Conservation (phyloP, 2,113 vertebrate species). For the Dasypus novemcinctus region DNA sequence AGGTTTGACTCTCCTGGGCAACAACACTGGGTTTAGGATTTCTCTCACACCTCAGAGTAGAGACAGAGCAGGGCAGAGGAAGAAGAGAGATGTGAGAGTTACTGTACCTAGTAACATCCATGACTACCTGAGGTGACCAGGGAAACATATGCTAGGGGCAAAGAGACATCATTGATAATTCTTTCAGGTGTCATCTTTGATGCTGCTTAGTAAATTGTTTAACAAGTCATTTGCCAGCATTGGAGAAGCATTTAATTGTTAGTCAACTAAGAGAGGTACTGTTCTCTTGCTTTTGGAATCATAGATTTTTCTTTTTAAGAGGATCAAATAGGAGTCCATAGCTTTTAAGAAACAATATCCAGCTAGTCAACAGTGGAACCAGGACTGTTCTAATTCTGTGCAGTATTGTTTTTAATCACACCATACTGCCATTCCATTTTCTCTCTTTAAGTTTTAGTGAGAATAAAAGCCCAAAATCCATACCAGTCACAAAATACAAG, state of each 20-base stretch:
- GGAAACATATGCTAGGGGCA: not conserved
- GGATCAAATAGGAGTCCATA: not conserved
- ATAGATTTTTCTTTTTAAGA: not conserved
- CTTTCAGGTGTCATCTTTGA: not conserved
- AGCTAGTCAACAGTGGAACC: not conserved
- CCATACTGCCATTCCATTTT: not conserved
- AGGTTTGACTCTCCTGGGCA: not conserved
- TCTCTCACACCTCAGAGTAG: not conserved
- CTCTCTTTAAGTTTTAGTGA: constrained; percentile 24
- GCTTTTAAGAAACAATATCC: not conserved
- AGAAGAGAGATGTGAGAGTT: not conserved
- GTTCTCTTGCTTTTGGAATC: not conserved
- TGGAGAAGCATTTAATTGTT: not conserved
- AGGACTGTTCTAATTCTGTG: not conserved
- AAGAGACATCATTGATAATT: not conserved
- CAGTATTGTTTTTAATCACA: not conserved
- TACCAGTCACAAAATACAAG: constrained; percentile 1
- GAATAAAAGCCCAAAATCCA: not conserved
- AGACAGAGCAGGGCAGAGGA: not conserved
- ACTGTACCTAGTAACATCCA: not conserved
- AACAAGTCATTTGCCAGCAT: not conserved
- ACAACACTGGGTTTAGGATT: not conserved
- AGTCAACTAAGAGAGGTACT: not conserved
- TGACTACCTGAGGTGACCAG: not conserved
- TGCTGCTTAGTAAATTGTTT: not conserved